Evolutionary conservation across 2,113 vertebrate species (phyloP), one percentile per base, ranked within the genome.

Genomic region (Ramphastos sulfuratus): DNA sequence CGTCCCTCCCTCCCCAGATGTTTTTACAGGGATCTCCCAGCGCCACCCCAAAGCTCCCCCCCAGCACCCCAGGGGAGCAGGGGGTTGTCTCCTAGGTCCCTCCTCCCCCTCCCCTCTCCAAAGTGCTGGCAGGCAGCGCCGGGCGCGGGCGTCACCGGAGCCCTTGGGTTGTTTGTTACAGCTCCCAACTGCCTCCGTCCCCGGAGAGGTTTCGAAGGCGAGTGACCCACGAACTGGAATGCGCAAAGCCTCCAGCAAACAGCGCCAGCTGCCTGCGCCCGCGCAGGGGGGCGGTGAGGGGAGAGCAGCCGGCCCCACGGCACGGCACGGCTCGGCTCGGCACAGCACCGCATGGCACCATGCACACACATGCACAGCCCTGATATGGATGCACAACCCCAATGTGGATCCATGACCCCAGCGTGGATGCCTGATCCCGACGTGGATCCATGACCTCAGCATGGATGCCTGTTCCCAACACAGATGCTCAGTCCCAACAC

Each of bases 201-300:
- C 96, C 35, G 71, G 85, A 93, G 92, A 91, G 93, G 86, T 93
- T 92, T 93, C 48, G 84, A 94, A 96, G 95, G 94, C 89, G 81
- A 95, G 85, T 94, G 93, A 94, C 94, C 95, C 96, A 95, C 90
- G 92, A 96, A 93, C 87, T 94, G 94, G 90, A 95, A 95, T 96
- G 93, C 10, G 73, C 95, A 94, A 94, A 95, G 94, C 95, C 95
- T 95, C 94, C 94, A 96, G 96, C 93, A 93, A 96, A 88, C 92
- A 89, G 66, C 92, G 95, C 89, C 96, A 94, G 96, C 95, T 94
- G 95, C 95, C 93, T 77, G 94, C 54, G 24, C 92, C 93, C 84
- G 88, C 11, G 17, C 60, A 79, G 81, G 90, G 89, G 86, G 87
- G 59, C 2, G 20, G 25, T 2, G 13, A 86, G 85, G 84, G 78